Evolutionary conservation across 2,888 invertebrate species (phyloP), one percentile per base, ranked within the genome.

Genomic region (Lymantria monacha): DNA sequence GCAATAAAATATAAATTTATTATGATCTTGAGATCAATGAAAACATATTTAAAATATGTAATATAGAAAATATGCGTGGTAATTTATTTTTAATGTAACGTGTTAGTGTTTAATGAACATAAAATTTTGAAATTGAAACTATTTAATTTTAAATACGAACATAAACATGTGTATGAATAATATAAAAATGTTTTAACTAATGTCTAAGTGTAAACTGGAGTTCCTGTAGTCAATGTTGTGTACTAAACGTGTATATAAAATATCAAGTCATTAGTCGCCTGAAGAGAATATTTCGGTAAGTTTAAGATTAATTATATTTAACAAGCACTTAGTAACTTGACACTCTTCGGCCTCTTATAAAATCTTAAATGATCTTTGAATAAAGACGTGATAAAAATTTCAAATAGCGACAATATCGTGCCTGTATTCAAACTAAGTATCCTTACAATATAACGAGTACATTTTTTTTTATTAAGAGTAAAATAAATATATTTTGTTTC

Each of bases 251-350:
- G 87, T 83, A 81, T 57, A 80, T 85, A 73, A 84, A 87, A 81
- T 87, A 85, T 57, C 83, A 82, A 85, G 90, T 90, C 90, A 91
- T 91, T 90, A 91, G 90, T 88, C 89, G 90, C 72, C 76, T 91
- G 84, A 91, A 87, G 88, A 90, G 83, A 88, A 89, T 91, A 80
- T 91, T 91, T 75, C 81, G 90, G 90, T 91, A 77, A 91, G 90
- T 88, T 59, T 36, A 14, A 42, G 47, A 38, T 49, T 41, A 14
- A 38, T 53, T 44, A 51, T 45, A 40, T 33, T 42, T 42, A 33
- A 30, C 38, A 49, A n/a, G 9, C 48, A 51, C 46, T 42, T 38
- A 38, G n/a, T 5, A 7, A 38, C 13, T 58, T 42, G 3, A 30
- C 30, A 51, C 50, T 54, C 56, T 13, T 45, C 40, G 38, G 38